Evolutionary conservation across 2,797 vertebrate species (phyloP).

Genomic region (Halcyon badia): DNA sequence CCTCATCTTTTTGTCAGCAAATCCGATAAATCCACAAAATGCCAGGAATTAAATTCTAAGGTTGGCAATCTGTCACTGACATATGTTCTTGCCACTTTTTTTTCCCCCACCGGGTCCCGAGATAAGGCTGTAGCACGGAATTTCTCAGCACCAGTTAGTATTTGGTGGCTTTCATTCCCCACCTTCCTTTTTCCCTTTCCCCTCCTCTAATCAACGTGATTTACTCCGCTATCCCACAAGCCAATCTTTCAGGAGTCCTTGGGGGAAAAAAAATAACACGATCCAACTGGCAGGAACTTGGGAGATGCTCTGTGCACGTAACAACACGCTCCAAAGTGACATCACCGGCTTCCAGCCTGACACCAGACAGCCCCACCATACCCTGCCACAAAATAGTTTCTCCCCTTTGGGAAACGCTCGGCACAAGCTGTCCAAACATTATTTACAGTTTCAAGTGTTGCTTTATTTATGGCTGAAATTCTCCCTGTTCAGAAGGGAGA

Average conservation of each 20-base stretch:
- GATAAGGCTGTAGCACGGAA: neutral
- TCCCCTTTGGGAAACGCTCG: conserved; percentile 19
- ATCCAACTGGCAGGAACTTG: neutral
- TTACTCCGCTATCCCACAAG: neutral
- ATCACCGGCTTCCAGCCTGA: neutral
- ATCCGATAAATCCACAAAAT: conserved; percentile 66
- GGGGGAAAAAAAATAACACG: neutral
- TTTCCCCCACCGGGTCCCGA: neutral
- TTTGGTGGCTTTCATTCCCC: neutral
- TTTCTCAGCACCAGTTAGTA: neutral
- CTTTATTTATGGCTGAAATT: conserved; percentile 52
- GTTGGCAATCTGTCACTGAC: conserved; percentile 63
- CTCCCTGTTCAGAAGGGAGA: neutral
- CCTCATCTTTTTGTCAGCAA: conserved; percentile 56
- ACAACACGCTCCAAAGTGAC: neutral
- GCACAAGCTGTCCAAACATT: conserved; percentile 25
- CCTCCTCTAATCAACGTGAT: neutral
- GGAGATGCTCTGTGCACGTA: neutral
- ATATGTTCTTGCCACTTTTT: conserved; percentile 24
- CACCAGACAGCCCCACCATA: neutral
- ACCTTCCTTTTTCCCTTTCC: neutral
- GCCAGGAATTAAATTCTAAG: conserved; percentile 65
- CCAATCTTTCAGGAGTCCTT: neutral
- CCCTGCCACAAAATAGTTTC: neutral
- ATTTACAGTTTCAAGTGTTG: conserved; percentile 12